Base-by-base conservation (phyloP, 2,888 invertebrate species). In the Cataglyphis rosenhaueri region DNA sequence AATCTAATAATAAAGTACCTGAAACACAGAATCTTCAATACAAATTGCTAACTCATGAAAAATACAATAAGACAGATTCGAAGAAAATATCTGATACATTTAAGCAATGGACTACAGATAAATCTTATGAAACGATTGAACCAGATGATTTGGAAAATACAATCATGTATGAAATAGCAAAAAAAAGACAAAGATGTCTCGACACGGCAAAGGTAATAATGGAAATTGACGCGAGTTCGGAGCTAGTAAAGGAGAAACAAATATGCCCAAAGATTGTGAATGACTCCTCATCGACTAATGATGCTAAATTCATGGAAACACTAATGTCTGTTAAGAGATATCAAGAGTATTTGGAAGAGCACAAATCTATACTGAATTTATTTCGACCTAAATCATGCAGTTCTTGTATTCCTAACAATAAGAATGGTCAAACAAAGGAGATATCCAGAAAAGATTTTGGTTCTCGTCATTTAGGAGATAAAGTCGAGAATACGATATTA, bases 121-220 rank as follows among this genome's bases (percentile, higher is more conserved):
- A 32, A 15, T 10, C 3, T 68, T 41, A 9, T 10, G 57, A 78
- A 21, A 70, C 8, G 1, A 32, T 88, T 38, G 76, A 91, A 64
- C 79, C 84, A 4, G 86, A 91, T 71, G 89, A 89, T n/a, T 74
- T 92, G 35, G 90, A 91, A 18, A 85, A 85, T 41, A 91, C 89
- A 55, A 83, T 94, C 3, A 55, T 90, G 9, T 84, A 91, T 48
- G 93, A 93, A 65, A 88, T 93, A n/a, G 89, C 88, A 1, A 88
- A 91, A 66, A 91, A 93, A 66, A 91, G 92, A n/a, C 92, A 92
- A 21, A 90, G 93, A 32, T 94, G 94, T 64, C 87, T 93, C n/a
- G 92, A 94, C 57, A 93, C 93, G 10, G 93, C 92, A 0, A 91
- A 91, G 61, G 74, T 90, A 59, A 91, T 94, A 85, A 84, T 91